Evolutionary conservation across 2,888 invertebrate genomes (phyloP).

Genomic region (Xestia xanthographa): DNA sequence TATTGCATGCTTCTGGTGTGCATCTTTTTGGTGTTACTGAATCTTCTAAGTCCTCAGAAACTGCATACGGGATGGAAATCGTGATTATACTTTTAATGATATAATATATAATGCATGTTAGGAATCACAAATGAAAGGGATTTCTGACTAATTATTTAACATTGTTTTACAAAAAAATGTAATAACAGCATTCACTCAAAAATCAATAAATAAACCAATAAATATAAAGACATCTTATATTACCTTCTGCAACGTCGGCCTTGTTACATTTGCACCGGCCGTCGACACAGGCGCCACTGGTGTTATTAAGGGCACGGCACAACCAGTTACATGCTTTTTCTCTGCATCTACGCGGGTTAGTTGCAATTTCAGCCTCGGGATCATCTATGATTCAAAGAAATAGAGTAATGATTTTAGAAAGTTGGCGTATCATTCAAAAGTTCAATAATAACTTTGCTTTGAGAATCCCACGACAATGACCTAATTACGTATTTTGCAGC

Average conservation of each 20-base stretch:
- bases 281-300: constrained; percentile 27
- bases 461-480: no score
- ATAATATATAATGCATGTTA: not conserved
- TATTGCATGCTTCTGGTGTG: not conserved
- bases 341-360: not conserved
- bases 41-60: not conserved
- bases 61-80: not conserved
- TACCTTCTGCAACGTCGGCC: constrained; percentile 20
- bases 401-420: not conserved
- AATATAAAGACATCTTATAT: not conserved
- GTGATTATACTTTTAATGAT: not conserved
- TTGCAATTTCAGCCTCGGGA: not conserved
- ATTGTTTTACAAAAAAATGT: no score
- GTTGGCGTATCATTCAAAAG: no score
- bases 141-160: not conserved
- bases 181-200: not conserved
- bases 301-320: constrained; percentile 15
- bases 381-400: constrained; percentile 16
- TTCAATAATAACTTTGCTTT: no score
- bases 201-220: no score
- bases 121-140: not conserved
- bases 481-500: no score
- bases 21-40: not conserved
- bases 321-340: constrained; percentile 11
- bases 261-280: constrained; percentile 46